Conservation (phyloP, 2,888 invertebrate species). For the Oscheius sp. region DNA sequence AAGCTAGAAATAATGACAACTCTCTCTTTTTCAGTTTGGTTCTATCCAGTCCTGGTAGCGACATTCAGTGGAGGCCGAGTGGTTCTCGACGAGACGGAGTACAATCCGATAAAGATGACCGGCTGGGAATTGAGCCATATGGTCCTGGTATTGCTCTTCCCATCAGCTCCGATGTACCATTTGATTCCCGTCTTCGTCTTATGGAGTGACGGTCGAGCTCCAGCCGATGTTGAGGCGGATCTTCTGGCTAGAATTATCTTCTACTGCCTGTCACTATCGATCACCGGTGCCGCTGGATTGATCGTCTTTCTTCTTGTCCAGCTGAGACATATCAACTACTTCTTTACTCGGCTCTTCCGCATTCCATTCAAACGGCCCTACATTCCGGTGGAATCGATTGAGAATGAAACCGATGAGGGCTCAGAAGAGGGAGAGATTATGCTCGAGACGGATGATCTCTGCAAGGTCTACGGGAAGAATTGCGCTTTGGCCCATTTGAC, state of each 20-base stretch:
- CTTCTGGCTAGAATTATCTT: not conserved
- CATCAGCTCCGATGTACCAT: not conserved
- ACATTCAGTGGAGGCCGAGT: not conserved
- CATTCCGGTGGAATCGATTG: not conserved
- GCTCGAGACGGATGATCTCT: constrained; percentile 3
- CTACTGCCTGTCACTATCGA: not conserved
- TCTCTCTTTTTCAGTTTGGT: not conserved
- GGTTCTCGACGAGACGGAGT: not conserved
- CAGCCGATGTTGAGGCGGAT: not conserved
- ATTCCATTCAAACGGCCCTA: not conserved
- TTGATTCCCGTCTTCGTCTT: not conserved
- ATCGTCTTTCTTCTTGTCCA: constrained; percentile 1
- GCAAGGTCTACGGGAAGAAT: constrained; percentile 40
- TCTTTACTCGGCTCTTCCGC: not conserved
- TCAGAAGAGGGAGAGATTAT: not conserved
- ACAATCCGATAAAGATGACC: not conserved
- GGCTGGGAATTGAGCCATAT: not conserved
- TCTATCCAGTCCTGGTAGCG: not conserved
- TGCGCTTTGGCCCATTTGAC: constrained; percentile 16
- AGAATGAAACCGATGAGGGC: not conserved
- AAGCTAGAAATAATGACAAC: no score
- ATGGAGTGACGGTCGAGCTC: not conserved
- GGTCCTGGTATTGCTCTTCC: not conserved
- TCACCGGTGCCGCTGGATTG: not conserved
- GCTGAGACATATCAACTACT: not conserved